phyloP scores from a whole-genome alignment of 2,888 invertebrate genomes.

The Calliphora vomitoria region DNA sequence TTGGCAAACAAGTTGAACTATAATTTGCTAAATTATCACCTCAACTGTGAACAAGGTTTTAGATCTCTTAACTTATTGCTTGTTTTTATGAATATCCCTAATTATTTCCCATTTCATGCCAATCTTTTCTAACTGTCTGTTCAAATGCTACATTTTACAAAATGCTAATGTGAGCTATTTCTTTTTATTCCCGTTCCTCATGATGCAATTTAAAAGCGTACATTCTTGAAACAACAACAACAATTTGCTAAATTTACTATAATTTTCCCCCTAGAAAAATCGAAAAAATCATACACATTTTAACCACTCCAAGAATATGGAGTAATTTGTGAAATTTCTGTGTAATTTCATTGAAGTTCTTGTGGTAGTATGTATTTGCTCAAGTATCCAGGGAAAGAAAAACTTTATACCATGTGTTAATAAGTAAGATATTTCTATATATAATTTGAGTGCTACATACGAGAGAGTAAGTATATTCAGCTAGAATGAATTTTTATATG shows the following conservation, averaged over 20 bases:
- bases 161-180: conserved; percentile 11
- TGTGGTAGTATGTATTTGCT: not conserved
- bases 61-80: too few species aligned
- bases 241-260: conserved; percentile 64
- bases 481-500: conserved; percentile 28
- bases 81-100: not conserved
- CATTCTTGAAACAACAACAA: conserved; percentile 47
- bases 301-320: conserved; percentile 32
- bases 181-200: not conserved
- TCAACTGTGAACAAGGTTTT: too few species aligned
- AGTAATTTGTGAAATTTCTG: conserved; percentile 42
- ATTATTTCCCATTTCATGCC: not conserved
- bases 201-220: conserved; percentile 8
- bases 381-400: not conserved
- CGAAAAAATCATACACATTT: not conserved
- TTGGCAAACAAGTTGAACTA: too few species aligned
- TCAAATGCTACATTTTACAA: not conserved
- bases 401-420: conserved; percentile 56
- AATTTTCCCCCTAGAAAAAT: conserved; percentile 2
- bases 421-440: conserved; percentile 51
- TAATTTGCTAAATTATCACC: too few species aligned
- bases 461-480: not conserved
- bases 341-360: conserved; percentile 26
- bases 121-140: not conserved
- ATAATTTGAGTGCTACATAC: conserved; percentile 48